Evolutionary conservation across 1,140 invertebrate genomes (phyloP).

Genomic region (Drosophila ficusphila): DNA sequence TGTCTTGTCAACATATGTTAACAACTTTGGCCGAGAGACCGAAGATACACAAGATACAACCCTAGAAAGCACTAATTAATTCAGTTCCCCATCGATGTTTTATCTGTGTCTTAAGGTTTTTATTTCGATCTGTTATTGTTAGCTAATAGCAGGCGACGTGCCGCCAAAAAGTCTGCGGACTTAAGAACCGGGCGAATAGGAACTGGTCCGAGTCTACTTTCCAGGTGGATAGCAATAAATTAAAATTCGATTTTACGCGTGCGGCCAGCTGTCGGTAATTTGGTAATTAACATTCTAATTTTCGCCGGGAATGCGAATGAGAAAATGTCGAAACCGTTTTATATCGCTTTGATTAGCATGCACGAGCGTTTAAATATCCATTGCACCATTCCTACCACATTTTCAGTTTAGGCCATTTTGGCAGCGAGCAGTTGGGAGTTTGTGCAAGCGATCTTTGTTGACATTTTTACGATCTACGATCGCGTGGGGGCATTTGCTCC

Average conservation of each 20-base stretch:
- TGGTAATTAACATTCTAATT: slow-evolving; percentile 30
- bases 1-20: slow-evolving; percentile 17
- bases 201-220: slow-evolving; percentile 8
- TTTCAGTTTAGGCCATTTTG: slow-evolving; percentile 20
- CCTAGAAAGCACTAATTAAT: slow-evolving; percentile 36
- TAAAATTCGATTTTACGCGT: slow-evolving; percentile 20
- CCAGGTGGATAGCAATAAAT: slow-evolving; percentile 14
- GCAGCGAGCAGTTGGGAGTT: no score
- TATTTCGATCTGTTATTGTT: slow-evolving; percentile 4
- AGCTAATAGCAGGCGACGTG: slow-evolving; percentile 18
- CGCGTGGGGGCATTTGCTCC: slow-evolving; percentile 52
- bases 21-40: slow-evolving; percentile 26
- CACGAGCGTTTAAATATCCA: slow-evolving; percentile 15
- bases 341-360: slow-evolving; percentile 39
- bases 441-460: slow-evolving; percentile 43
- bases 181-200: slow-evolving; percentile 10
- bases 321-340: slow-evolving; percentile 23
- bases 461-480: slow-evolving; percentile 56
- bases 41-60: not conserved
- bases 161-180: slow-evolving; percentile 23
- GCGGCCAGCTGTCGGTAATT: slow-evolving; percentile 29
- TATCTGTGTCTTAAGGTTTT: no score
- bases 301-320: slow-evolving; percentile 16
- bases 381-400: slow-evolving; percentile 38
- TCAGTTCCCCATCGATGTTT: slow-evolving; percentile 2